These are phyloP conservation scores for Oscheius sp. DNA, from an alignment of 2,888 invertebrate genomes.

Conservation along the genomic window DNA sequence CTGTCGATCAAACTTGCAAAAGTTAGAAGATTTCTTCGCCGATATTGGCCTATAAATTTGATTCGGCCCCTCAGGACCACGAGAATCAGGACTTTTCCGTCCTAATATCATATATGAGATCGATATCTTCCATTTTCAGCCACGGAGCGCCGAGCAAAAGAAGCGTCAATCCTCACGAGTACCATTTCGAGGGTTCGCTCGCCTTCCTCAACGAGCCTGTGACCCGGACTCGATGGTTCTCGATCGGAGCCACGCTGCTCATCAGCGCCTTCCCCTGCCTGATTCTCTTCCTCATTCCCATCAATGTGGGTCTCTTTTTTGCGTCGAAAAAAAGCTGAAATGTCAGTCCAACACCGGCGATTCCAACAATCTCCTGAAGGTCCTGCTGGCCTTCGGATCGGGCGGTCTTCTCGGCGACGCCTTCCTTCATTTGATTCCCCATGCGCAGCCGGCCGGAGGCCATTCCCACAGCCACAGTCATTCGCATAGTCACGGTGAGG, in stretches of 20 bases:
- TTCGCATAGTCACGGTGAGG: slow-evolving; percentile 56
- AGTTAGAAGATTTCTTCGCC: too few relatives aligned
- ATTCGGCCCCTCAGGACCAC: not conserved
- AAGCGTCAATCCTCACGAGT: slow-evolving; percentile 24
- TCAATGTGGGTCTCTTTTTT: slow-evolving; percentile 78
- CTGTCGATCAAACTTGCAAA: too few relatives aligned
- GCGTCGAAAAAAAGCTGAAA: not conserved
- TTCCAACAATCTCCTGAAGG: slow-evolving; percentile 66
- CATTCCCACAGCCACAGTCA: slow-evolving; percentile 76
- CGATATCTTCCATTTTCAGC: slow-evolving; percentile 1
- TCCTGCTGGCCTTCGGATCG: slow-evolving; percentile 88
- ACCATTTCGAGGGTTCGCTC: slow-evolving; percentile 38
- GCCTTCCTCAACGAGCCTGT: slow-evolving; percentile 68
- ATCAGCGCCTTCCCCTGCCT: slow-evolving; percentile 95
- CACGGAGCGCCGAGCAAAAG: slow-evolving; percentile 20
- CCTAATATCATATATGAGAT: too few relatives aligned
- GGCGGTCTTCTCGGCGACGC: slow-evolving; percentile 95
- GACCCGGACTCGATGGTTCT: slow-evolving; percentile 69
- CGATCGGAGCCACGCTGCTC: slow-evolving; percentile 83
- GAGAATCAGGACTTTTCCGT: not conserved
- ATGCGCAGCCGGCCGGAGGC: slow-evolving; percentile 81
- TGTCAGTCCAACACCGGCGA: slow-evolving; percentile 66
- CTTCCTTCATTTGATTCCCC: slow-evolving; percentile 97
- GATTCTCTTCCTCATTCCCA: slow-evolving; percentile 89
- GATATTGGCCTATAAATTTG: too few relatives aligned